Base-by-base conservation (phyloP, 2,797 vertebrate species). In the Spinus olivaceus region DNA sequence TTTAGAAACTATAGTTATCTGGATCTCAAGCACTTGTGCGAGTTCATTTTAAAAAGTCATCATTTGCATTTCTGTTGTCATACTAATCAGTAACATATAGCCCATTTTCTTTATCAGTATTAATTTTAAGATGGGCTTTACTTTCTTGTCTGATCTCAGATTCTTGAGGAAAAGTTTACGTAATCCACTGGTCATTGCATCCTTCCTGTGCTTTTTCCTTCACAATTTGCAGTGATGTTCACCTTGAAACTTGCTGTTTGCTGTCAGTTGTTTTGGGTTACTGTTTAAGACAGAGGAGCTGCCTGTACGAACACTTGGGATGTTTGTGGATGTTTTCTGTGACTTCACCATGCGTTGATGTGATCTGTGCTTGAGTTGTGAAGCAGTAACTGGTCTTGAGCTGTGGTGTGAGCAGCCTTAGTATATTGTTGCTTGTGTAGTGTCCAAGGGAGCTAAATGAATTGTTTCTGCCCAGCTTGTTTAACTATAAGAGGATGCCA, bases 201-300 rank as follows among this genome's bases (percentile, higher is more conserved):
- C 1, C 12, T 67, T 89, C 6, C 25, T 22, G 0, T 44, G 24
- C 27, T 37, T 67, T 79, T 76, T 46, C 30, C n/a, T 66, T 73
- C 7, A 2, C 7, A 2, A 6, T 47, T 56, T 71, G 18, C 0
- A 2, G 23, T n/a, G 10, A 16, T 32, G 16, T 50, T 69, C 4
- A 10, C 49, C 18, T 50, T 50, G 47, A 83, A 79, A 35, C 8
- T 6, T 59, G 12, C 14, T 37, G 5, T 32, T 80, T 50, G 6
- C 23, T 82, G 22, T 51, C 18, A 44, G 7, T 56, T 86, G 3
- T 7, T 59, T 19, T 30, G 9, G 6, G 7, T 15, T 57, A 5
- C 2, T 46, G 65, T 39, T 65, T 47, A 8, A 64, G 37, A 21
- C 22, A 5, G 0, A n/a, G 46, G 35, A 39, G 18, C 17, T 67